Conservation (phyloP, 2,113 vertebrate species). For the Peromyscus leucopus region DNA sequence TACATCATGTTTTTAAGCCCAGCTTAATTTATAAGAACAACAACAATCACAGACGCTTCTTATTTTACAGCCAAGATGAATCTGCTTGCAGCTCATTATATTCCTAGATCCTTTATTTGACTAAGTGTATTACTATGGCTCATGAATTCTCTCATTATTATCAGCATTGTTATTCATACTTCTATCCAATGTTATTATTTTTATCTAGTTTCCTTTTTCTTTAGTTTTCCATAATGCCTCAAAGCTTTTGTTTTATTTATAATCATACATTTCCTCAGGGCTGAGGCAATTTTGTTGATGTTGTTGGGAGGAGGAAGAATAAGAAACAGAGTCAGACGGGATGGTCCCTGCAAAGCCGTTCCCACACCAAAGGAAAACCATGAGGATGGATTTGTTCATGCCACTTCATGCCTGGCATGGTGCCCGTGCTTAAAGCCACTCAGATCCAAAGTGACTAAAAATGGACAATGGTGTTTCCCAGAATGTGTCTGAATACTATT, state of each 20-base stretch:
- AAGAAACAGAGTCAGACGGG: not conserved
- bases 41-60: constrained; percentile 60
- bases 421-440: not conserved
- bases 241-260: constrained; percentile 62
- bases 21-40: constrained; percentile 60
- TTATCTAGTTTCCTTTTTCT: constrained; percentile 57
- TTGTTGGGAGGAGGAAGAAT: not conserved
- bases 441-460: not conserved
- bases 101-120: constrained; percentile 59
- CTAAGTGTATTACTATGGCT: constrained; percentile 25
- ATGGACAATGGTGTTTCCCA: not conserved
- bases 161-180: constrained; percentile 53
- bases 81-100: constrained; percentile 62
- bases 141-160: constrained; percentile 39
- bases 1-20: constrained; percentile 26
- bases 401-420: not conserved
- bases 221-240: constrained; percentile 53
- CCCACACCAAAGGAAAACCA: not conserved
- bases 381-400: not conserved
- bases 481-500: not conserved
- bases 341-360: not conserved
- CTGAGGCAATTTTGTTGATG: not conserved
- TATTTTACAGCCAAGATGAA: constrained; percentile 58
- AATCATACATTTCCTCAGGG: not conserved
- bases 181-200: constrained; percentile 61